Percentiles rank a stretch among this genome's conserved stretches.
phyloP scores from a whole-genome alignment of 2,113 vertebrate genomes.

The Pipa parva region DNA sequence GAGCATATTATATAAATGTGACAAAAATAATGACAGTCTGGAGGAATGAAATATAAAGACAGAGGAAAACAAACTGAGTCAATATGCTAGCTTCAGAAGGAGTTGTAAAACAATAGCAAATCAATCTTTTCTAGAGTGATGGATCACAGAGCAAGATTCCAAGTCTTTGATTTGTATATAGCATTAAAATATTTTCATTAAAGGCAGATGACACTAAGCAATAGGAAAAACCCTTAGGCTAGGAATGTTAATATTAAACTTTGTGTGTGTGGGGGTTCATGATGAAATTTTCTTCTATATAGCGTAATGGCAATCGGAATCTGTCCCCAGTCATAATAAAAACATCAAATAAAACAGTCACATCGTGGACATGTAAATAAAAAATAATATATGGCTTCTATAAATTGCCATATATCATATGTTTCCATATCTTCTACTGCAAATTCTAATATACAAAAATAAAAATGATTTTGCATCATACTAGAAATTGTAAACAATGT shows the following conservation, averaged over 20 bases:
- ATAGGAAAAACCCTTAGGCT: constrained; percentile 46
- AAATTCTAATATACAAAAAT: too few relatives aligned
- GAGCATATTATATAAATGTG: constrained; percentile 40
- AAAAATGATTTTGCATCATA: too few relatives aligned
- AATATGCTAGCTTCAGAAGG: constrained; percentile 22
- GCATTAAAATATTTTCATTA: constrained; percentile 54
- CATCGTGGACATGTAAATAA: constrained; percentile 20
- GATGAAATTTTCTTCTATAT: constrained; percentile 23
- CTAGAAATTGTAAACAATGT: too few relatives aligned
- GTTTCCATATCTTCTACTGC: too few relatives aligned
- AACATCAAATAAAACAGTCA: constrained; percentile 18
- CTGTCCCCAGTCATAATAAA: constrained; percentile 19
- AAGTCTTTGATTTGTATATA: constrained; percentile 54
- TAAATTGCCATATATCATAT: constrained; percentile 19
- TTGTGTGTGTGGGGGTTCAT: constrained; percentile 50
- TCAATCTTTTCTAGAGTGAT: constrained; percentile 50
- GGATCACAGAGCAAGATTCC: constrained; percentile 47
- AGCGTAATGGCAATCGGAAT: constrained; percentile 30
- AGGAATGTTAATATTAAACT: constrained; percentile 48
- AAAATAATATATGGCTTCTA: constrained; percentile 20
- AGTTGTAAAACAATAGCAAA: constrained; percentile 43
- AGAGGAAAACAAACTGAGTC: constrained; percentile 5
- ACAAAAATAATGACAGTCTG: constrained; percentile 28
- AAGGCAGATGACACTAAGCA: constrained; percentile 44
- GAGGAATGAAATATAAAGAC: constrained; percentile 14